phyloP scores from a whole-genome alignment of 2,888 invertebrate genomes.

The Cataglyphis livida region DNA sequence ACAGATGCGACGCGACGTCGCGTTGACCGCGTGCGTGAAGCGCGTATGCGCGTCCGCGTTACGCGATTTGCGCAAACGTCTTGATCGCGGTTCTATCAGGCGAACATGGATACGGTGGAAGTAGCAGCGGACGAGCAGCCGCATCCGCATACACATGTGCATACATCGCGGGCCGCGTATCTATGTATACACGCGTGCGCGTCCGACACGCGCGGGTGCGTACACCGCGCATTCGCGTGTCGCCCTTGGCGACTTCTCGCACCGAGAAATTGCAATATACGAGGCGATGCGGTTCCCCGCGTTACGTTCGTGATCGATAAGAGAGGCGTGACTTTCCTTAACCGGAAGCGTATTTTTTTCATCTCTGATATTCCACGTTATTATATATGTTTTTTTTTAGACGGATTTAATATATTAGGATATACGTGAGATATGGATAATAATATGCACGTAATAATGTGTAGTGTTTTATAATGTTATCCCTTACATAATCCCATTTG shows the following conservation, averaged over 20 bases:
- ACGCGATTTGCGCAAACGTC: conserved; percentile 84
- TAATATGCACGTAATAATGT: not conserved
- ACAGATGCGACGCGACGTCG: conserved; percentile 11
- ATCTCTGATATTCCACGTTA: not conserved
- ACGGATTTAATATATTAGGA: not conserved
- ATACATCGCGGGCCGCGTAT: conserved; percentile 1
- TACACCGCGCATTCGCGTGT: conserved; percentile 41
- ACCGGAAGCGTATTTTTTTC: not conserved
- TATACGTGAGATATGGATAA: not conserved
- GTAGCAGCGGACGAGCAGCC: conserved; percentile 25
- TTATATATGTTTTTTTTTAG: not conserved
- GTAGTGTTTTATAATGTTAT: not conserved
- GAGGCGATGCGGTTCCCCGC: not conserved
- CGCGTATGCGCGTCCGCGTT: conserved; percentile 64
- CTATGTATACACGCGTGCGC: conserved; percentile 56
- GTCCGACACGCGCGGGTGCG: conserved; percentile 51
- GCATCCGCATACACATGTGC: not conserved
- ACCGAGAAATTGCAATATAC: not conserved
- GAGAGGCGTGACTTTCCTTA: not conserved
- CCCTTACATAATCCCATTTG: not conserved
- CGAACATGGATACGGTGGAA: conserved; percentile 71
- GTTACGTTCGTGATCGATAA: conserved; percentile 24
- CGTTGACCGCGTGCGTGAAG: conserved; percentile 37
- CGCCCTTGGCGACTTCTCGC: conserved; percentile 42
- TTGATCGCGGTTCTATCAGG: conserved; percentile 81